Base-by-base conservation (phyloP, 2,888 invertebrate genomes). In the Pyrrhosoma nymphula region DNA sequence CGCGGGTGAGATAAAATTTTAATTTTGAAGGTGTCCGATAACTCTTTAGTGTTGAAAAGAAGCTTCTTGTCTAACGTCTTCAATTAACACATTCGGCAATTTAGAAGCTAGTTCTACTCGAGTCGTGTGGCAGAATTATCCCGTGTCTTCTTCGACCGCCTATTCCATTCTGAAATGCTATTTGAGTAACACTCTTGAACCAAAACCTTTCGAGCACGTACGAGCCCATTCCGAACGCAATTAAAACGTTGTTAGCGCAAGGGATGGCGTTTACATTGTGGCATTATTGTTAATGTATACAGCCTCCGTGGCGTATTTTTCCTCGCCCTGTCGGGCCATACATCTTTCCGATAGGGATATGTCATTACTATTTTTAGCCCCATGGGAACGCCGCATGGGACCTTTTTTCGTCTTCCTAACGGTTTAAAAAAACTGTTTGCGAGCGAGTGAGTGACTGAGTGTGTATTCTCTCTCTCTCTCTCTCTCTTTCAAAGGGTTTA, bases 291-390 rank as follows among this genome's bases (percentile, higher is more conserved):
- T 35, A 16, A 26, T 60, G 60, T 82, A 18, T 18, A 16, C 35
- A 35, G 4, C 30, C 30, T 69, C 69, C 82, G 26, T 35, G 82
- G 30, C 82, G 30, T 23, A 16, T 30, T 82, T 60, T 82, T 35
- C 35, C 82, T 82, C 35, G 35, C 35, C 35, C 26, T 82, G 30
- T 16, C 30, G 26, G 82, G 82, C 35, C 82, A 82, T 82, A 63
- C 89, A 89, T 89, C 63, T 75, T 75, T 60, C 20, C 69, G 47
- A 39, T 63, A 16, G 63, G 69, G 20, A 60, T 60, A 47, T 93
- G 93, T 93, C 93, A 93, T 93, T 93, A 63, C 93, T 93, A 93
- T 75, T 93, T 89, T 93, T 93, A 93, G 69, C 93, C 56, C 56
- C 69, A 55, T 75, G 93, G 47, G 69, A 47, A 93, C 69, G 69